A percentile compares a stretch with the other conserved stretches of the same genome.
phyloP scores from a whole-genome alignment of 2,797 vertebrate species.

The Saxicola maurus region DNA sequence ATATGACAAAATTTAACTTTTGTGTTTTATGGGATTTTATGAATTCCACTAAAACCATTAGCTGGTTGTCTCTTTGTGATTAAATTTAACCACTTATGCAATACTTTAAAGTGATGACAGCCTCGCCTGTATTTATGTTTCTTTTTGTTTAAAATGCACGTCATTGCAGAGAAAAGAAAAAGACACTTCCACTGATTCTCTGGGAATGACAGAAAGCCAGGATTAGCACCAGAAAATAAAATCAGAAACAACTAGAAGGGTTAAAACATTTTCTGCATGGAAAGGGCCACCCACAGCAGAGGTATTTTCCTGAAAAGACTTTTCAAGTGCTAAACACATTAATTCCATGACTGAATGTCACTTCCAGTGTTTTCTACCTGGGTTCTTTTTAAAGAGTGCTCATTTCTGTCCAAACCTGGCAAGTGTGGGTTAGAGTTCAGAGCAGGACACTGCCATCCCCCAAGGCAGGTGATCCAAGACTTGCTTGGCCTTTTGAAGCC shows the following conservation, averaged over 20 bases:
- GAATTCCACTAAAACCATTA: conserved; percentile 73
- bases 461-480: neutral
- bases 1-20: conserved; percentile 71
- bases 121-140: conserved; percentile 65
- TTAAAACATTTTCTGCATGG: neutral
- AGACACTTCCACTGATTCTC: neutral
- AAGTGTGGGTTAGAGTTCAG: neutral
- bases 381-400: neutral
- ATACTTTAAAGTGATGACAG: conserved; percentile 59
- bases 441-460: neutral
- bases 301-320: neutral
- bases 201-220: neutral
- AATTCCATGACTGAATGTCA: neutral
- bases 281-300: neutral
- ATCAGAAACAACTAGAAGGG: neutral
- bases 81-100: conserved; percentile 73
- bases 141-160: conserved; percentile 62
- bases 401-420: neutral
- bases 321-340: neutral
- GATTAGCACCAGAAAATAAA: neutral
- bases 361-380: neutral
- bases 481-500: neutral
- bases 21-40: conserved; percentile 70
- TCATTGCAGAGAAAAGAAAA: neutral
- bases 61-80: conserved; percentile 69